Percentiles rank a stretch among this genome's conserved stretches.
phyloP scores from a whole-genome alignment of 2,888 invertebrate species.

The Hemithea aestivaria region DNA sequence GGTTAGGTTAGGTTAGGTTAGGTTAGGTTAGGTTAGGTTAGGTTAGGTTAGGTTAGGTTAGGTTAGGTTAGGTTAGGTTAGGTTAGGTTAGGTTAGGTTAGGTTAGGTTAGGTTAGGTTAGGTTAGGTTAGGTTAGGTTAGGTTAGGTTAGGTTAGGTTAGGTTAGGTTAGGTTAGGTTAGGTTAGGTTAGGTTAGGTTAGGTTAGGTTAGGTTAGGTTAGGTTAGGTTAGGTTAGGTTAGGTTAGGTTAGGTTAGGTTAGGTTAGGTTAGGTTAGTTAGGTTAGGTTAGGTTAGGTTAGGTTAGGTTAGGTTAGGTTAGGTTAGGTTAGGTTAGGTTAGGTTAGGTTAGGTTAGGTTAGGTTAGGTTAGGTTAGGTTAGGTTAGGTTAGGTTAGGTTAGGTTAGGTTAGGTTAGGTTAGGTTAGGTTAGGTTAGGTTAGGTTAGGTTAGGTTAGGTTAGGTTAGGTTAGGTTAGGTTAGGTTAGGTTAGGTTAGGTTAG shows the following conservation, averaged over 20 bases:
- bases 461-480: conserved; percentile 16
- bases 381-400: conserved; percentile 13
- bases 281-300: conserved; percentile 15
- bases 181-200: conserved; percentile 3
- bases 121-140: conserved; percentile 18
- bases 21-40: conserved; percentile 17
- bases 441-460: conserved; percentile 17
- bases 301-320: conserved; percentile 13
- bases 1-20: conserved; percentile 16
- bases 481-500: conserved; percentile 4
- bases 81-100: conserved; percentile 16
- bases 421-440: conserved; percentile 13
- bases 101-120: conserved; percentile 17
- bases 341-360: conserved; percentile 5
- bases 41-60: conserved; percentile 12
- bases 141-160: conserved; percentile 17
- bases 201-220: conserved; percentile 10
- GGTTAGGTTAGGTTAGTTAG: conserved; percentile 14
- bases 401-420: conserved; percentile 13
- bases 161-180: conserved; percentile 17
- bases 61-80: conserved; percentile 18
- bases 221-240: conserved; percentile 3
- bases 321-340: conserved; percentile 15
- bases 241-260: conserved; percentile 7
- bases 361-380: conserved; percentile 10